Conservation (phyloP, 35 echinoderm and acorn worm genomes). For the Acanthaster planci region DNA sequence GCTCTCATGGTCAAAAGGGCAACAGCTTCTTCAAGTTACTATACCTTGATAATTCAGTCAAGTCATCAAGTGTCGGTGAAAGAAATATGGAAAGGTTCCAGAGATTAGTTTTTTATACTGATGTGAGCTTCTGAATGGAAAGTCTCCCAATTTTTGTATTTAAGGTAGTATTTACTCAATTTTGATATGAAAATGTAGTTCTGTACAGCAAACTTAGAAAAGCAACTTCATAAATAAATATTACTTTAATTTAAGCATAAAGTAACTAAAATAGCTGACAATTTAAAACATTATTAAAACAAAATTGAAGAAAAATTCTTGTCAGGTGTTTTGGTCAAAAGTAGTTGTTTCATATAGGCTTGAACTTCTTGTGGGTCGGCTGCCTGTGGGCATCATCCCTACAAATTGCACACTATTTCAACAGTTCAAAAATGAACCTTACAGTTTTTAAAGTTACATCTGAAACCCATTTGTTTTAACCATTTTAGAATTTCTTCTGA, state of each 20-base stretch:
- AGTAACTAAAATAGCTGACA: neutral
- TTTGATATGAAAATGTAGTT: slow-evolving; percentile 14
- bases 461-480: no score
- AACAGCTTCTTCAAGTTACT: no score
- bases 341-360: neutral
- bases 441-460: no score
- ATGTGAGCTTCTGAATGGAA: neutral
- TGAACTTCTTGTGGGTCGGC: neutral
- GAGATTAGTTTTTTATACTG: neutral
- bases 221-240: slow-evolving; percentile 10
- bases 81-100: no score
- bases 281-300: neutral
- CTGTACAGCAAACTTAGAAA: neutral
- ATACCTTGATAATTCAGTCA: no score
- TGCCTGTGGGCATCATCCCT: no score
- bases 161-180: slow-evolving; percentile 13
- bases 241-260: slow-evolving; percentile 26
- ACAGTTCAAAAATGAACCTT: no score
- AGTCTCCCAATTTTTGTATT: neutral
- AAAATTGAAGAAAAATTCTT: neutral
- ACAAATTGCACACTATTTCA: no score
- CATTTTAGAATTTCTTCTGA: no score
- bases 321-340: neutral
- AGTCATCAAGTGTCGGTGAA: no score
- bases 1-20: no score